Evolutionary conservation across 2,888 invertebrate genomes (phyloP), one percentile per base, ranked within the genome.

Genomic region (Caenorhabditis sp.): DNA sequence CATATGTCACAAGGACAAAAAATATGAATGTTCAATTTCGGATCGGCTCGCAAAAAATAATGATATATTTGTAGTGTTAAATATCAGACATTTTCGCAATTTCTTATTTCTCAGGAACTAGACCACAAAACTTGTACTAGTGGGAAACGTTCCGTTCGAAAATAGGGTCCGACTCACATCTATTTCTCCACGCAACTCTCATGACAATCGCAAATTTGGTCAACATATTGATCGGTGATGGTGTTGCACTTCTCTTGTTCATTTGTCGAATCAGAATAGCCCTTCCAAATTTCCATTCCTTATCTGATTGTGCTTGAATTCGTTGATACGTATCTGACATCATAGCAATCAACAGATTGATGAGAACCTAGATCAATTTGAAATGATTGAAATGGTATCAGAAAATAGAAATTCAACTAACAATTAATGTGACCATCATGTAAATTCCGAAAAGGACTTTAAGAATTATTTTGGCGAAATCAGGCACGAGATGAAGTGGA

Each of bases 301-400:
- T 97, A 90, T 99, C 99, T 57, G 97, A 97, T 92, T 97, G 97
- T 49, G 97, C 97, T 92, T 99, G 94, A 74, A 87, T 87, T 8
- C 86, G 92, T 90, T 97, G 97, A 90, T 99, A 97, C 88, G 97
- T 97, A 92, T 97, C 97, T 90, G 96, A 96, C 96, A 97, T 97
- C 97, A 97, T 97, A 91, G 97, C 97, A 92, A 97, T 97, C 89
- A 97, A 93, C 89, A 97, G 93, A 91, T 97, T 97, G 91, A 97
- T 95, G 88, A 97, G 92, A 89, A 97, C 97, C 77, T 81, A 36
- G 23, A 53, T 17, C 26, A n/a, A 43, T 58, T 10, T 26, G 17
- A 26, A 57, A 31, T 31, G 10, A 17, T 43, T 12, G 14, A 23
- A 21, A n/a, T 31, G 14, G 5, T 10, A 5, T 12, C 2, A 43